phyloP scores from a whole-genome alignment of 64 coral and sea anemone species.

The Orbicella faveolata region DNA sequence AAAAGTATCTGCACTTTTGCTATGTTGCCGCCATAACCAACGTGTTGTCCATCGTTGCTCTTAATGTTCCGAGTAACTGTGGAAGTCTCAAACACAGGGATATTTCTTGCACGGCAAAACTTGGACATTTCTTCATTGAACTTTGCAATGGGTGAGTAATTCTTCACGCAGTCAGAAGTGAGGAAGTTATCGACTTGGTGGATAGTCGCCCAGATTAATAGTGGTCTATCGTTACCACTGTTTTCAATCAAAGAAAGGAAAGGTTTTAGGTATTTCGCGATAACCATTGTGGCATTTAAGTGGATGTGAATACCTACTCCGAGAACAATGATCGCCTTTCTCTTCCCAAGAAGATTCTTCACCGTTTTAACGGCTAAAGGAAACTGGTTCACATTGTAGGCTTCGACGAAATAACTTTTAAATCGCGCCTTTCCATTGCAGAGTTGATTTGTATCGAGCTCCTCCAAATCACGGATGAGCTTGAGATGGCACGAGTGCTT shows the following conservation, averaged over 20 bases:
- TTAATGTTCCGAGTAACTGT: conserved; percentile 44
- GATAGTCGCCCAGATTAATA: conserved; percentile 53
- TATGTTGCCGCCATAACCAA: conserved; percentile 70
- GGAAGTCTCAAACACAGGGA: conserved; percentile 50
- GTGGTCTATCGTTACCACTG: conserved; percentile 44
- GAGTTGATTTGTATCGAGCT: conserved; percentile 29
- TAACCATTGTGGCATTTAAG: conserved; percentile 35
- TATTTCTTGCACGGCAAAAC: conserved; percentile 30
- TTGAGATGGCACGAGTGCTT: conserved; percentile 52
- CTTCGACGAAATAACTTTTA: conserved; percentile 53
- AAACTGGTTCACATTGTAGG: conserved; percentile 25
- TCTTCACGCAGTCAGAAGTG: conserved; percentile 10
- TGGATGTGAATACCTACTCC: conserved; percentile 60
- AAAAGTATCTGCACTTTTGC: conserved; percentile 60
- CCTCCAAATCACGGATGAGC: conserved; percentile 30
- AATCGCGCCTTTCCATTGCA: conserved; percentile 45
- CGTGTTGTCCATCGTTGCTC: conserved; percentile 66
- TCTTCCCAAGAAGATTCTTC: conserved; percentile 36
- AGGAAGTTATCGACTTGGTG: conserved; percentile 56
- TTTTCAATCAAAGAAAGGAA: conserved; percentile 46
- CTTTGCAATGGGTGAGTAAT: conserved; percentile 5
- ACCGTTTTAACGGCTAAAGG: conserved; percentile 26
- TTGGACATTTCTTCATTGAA: conserved; percentile 55
- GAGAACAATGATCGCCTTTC: conserved; percentile 50
- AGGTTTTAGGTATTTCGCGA: conserved; percentile 58